Evolutionary conservation across 2,113 vertebrate species (phyloP).

Genomic region (Embiotoca jacksoni): DNA sequence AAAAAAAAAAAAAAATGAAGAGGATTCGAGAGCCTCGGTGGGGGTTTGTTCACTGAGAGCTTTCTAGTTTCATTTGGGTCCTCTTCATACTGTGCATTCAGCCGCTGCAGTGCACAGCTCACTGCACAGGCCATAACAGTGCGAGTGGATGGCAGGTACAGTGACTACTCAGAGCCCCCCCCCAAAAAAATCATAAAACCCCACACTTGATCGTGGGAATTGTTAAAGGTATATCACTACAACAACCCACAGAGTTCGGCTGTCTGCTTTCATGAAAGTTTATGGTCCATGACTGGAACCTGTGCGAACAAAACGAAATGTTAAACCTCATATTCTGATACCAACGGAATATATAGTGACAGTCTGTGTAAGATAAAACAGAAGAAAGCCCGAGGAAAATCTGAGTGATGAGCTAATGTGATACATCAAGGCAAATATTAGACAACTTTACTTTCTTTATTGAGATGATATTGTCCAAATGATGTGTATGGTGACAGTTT

Average conservation of each 20-base stretch:
- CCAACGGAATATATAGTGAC: neutral
- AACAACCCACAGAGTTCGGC: neutral
- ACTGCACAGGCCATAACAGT: slow-evolving; percentile 20
- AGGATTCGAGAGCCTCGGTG: slow-evolving; percentile 3
- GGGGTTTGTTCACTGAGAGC: neutral
- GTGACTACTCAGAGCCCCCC: neutral
- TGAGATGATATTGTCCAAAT: slow-evolving; percentile 20
- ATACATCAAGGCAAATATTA: slow-evolving; percentile 14
- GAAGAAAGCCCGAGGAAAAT: slow-evolving; percentile 23
- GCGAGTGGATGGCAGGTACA: slow-evolving; percentile 1
- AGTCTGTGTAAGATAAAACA: slow-evolving; percentile 7
- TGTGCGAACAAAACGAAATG: slow-evolving; percentile 7
- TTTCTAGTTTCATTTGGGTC: slow-evolving; percentile 21
- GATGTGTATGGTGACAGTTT: slow-evolving; percentile 3
- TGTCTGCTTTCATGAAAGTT: slow-evolving; percentile 13
- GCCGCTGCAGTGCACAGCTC: slow-evolving; percentile 13
- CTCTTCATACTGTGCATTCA: slow-evolving; percentile 10
- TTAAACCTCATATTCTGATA: slow-evolving; percentile 12
- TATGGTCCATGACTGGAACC: slow-evolving; percentile 24
- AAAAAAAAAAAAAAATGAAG: neutral
- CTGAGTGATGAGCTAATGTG: slow-evolving; percentile 33
- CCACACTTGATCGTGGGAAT: slow-evolving; percentile 8
- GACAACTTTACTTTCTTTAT: slow-evolving; percentile 7
- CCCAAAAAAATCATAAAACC: slow-evolving; percentile 13
- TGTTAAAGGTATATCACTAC: slow-evolving; percentile 22